Evolutionary conservation across 2,888 invertebrate genomes (phyloP).

Genomic region (Cacoxenus indagator): DNA sequence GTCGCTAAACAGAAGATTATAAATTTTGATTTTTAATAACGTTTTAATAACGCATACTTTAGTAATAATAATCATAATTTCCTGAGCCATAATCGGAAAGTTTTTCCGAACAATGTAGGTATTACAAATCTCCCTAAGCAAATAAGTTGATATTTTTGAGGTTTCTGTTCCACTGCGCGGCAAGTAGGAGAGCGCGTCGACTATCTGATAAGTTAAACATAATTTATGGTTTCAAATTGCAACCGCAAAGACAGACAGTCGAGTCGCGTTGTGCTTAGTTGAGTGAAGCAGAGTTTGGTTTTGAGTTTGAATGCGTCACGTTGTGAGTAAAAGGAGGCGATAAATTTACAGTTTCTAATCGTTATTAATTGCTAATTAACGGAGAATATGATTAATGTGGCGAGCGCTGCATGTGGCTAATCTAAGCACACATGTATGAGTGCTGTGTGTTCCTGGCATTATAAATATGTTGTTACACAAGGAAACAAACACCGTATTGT

Average conservation of each 20-base stretch:
- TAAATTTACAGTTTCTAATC: constrained; percentile 55
- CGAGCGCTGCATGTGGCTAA: constrained; percentile 16
- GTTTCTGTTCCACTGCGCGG: too few species aligned
- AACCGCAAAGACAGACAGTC: constrained; percentile 4
- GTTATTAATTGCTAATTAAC: constrained; percentile 62
- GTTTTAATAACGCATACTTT: too few species aligned
- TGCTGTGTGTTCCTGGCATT: not conserved
- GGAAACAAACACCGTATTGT: constrained; percentile 16
- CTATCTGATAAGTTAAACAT: constrained; percentile 29
- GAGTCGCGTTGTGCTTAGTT: not conserved
- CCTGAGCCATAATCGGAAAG: too few species aligned
- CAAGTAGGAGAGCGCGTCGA: not conserved
- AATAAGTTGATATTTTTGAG: too few species aligned
- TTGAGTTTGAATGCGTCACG: not conserved
- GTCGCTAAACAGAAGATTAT: too few species aligned
- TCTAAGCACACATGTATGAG: not conserved
- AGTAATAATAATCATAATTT: too few species aligned
- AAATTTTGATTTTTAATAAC: too few species aligned
- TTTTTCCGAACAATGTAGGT: too few species aligned
- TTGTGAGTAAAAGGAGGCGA: constrained; percentile 24
- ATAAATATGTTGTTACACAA: not conserved
- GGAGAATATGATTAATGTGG: constrained; percentile 53
- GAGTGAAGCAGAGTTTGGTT: not conserved
- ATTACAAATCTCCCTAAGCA: too few species aligned
- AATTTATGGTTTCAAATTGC: constrained; percentile 43